Conservation (phyloP, 2,888 invertebrate species). For the Rosalia funebris region DNA sequence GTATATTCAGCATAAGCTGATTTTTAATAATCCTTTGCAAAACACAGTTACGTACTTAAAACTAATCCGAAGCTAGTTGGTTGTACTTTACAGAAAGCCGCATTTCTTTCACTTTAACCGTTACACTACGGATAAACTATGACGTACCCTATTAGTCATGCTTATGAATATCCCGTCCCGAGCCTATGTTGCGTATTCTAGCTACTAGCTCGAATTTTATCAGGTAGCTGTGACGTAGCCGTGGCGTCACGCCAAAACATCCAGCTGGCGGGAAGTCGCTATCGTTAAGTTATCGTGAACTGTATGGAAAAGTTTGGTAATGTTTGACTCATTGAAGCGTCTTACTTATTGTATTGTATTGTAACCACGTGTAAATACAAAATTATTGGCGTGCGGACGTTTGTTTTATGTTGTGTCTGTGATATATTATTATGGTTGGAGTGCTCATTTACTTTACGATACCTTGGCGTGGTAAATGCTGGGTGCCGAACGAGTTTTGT, state of each 20-base stretch:
- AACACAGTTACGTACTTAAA: no score
- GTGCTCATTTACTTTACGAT: no score
- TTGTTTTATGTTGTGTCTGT: neutral
- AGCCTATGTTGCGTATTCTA: no score
- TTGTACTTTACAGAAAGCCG: no score
- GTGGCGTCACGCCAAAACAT: constrained; percentile 6
- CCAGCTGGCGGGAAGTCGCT: constrained; percentile 15
- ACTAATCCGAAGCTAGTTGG: no score
- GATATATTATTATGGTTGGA: no score
- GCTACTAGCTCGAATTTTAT: constrained; percentile 7
- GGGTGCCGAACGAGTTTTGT: neutral
- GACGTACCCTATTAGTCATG: neutral
- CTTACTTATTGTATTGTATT: no score
- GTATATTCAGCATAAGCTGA: no score
- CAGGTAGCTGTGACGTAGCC: constrained; percentile 11
- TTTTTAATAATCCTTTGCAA: no score
- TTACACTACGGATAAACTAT: neutral
- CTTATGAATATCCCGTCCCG: neutral
- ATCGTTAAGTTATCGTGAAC: constrained; percentile 8
- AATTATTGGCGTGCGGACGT: neutral
- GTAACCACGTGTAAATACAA: neutral
- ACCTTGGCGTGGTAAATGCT: no score
- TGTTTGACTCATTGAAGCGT: neutral
- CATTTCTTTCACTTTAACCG: constrained; percentile 5
- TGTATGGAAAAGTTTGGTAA: constrained; percentile 3